Evolutionary conservation across 1,140 invertebrate genomes (phyloP).

Genomic region (Leptopilina clavipes): DNA sequence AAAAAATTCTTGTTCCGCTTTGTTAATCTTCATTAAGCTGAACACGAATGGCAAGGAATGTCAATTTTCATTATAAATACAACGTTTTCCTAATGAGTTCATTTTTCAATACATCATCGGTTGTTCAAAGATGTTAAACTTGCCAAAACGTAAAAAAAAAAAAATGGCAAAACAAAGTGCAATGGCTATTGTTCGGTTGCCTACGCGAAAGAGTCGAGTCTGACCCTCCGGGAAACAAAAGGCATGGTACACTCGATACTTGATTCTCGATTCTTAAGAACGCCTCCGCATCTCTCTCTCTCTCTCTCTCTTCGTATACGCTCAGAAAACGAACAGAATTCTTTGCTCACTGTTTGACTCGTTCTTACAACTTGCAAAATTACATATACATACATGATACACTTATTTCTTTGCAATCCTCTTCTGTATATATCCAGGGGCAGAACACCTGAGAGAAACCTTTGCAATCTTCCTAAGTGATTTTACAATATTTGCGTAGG

Average conservation of each 20-base stretch:
- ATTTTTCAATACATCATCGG: constrained; percentile 25
- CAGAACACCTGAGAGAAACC: constrained; percentile 19
- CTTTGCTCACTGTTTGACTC: constrained; percentile 53
- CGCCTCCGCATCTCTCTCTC: constrained; percentile 54
- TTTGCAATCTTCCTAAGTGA: constrained; percentile 16
- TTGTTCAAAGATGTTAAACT: constrained; percentile 20
- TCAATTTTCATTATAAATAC: background rate
- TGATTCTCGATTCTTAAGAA: constrained; percentile 57
- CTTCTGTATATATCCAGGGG: constrained; percentile 25
- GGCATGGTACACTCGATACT: constrained; percentile 56
- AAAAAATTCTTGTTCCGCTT: too few species aligned
- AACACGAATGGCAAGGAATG: background rate
- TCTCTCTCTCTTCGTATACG: constrained; percentile 25
- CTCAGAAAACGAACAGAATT: constrained; percentile 50
- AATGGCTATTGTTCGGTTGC: constrained; percentile 30
- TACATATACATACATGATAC: constrained; percentile 10
- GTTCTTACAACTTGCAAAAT: constrained; percentile 30
- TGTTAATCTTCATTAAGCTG: too few species aligned
- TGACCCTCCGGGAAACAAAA: constrained; percentile 51
- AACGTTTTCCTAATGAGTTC: constrained; percentile 9
- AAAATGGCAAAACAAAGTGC: constrained; percentile 15
- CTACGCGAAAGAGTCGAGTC: constrained; percentile 32
- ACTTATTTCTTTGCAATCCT: constrained; percentile 28
- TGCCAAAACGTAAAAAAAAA: constrained; percentile 23
- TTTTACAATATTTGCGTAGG: constrained; percentile 25